Evolutionary conservation across 2,113 vertebrate species (phyloP).

Genomic region (Bombycilla garrulus): DNA sequence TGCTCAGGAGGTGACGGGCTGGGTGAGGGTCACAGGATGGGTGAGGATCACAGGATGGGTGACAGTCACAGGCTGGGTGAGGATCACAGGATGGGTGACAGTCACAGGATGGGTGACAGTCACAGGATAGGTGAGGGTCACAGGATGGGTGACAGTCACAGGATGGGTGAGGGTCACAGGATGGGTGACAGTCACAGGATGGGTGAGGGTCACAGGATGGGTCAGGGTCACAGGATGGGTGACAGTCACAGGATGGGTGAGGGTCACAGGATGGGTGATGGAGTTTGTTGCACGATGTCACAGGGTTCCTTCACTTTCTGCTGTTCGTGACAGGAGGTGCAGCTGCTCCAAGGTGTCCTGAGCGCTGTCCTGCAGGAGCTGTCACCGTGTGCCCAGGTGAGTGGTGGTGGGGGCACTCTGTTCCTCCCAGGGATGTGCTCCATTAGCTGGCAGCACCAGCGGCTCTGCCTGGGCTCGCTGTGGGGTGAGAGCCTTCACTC

Average conservation of each 20-base stretch:
- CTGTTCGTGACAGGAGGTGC: fast-evolving
- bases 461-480: not conserved
- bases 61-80: too few species aligned
- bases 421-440: not conserved
- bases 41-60: too few species aligned
- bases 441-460: not conserved
- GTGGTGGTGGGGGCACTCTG: not conserved
- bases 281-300: fast-evolving
- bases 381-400: not conserved
- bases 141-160: too few species aligned
- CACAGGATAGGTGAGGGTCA: too few species aligned
- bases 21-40: too few species aligned
- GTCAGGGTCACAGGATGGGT: too few species aligned
- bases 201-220: too few species aligned
- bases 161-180: too few species aligned
- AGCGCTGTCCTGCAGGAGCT: fast-evolving
- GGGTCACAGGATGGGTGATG: fast-evolving
- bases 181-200: too few species aligned
- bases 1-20: not conserved
- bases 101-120: too few species aligned
- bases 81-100: too few species aligned
- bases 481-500: not conserved
- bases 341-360: not conserved
- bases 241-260: too few species aligned
- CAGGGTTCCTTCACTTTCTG: not conserved